Base-by-base conservation (phyloP, 2,888 invertebrate species). In the Galerucella pusilla region DNA sequence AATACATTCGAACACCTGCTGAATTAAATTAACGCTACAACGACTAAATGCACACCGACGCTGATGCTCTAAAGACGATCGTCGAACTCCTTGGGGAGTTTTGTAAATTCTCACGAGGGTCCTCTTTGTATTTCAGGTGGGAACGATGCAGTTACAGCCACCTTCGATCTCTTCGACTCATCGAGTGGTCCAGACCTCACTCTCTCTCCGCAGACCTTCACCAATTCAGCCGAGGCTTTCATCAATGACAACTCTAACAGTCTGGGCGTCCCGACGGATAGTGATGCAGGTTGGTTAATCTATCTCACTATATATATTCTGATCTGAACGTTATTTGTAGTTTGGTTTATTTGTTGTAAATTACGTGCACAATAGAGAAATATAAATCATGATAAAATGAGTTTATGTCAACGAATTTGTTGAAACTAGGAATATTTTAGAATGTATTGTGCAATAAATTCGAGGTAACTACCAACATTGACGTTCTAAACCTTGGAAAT, bases 231-330 rank as follows among this genome's bases (percentile, higher is more conserved):
- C 78, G 91, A 91, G 87, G 91, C 91, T 87, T 91, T 91, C 86
- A 90, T 91, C 88, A 91, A 91, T 87, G 91, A 91, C 89, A 91
- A 91, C 88, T 91, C 91, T 81, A 90, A 91, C 87, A 91, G 91
- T 87, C 88, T 91, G 80, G 90, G 91, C 71, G 90, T 91, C 83
- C 90, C 90, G 68, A 88, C 89, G 81, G 91, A 91, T 85, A 90
- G 88, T 84, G 91, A 91, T 84, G 89, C 90, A 86, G 91, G 91
- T 91, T 63, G 57, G 78, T 78, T 67, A 61, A 72, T 35, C 68
- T 45, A 71, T 70, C 67, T 64, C 20, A 57, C 10, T 20, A 10
- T 10, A 57, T 16, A 35, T 35, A 5, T 35, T 35, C 35, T 35
- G 35, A 6, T 35, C 35, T 35, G 6, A 35, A 6, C 35, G 35